phyloP scores from a whole-genome alignment of 2,888 invertebrate genomes.

The Dicranocentrus wangi region DNA sequence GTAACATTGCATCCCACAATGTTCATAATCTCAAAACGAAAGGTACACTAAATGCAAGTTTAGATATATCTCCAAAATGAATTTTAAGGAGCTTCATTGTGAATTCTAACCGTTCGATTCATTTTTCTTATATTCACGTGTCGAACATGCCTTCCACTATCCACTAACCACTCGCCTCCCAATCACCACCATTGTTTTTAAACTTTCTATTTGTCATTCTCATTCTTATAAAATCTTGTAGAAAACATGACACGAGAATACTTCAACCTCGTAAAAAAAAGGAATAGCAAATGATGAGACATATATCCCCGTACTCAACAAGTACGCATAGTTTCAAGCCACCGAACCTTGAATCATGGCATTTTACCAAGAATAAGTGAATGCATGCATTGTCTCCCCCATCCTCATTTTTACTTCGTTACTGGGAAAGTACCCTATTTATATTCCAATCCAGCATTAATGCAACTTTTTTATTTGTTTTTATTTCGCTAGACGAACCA shows the following conservation, averaged over 20 bases:
- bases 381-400: not conserved
- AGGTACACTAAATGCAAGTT: too few relatives aligned
- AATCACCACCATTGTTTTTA: too few relatives aligned
- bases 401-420: constrained; percentile 18
- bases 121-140: too few relatives aligned
- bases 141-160: too few relatives aligned
- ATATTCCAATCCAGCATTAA: constrained; percentile 67
- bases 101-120: too few relatives aligned
- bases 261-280: not conserved
- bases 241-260: not conserved
- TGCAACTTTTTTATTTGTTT: constrained; percentile 71
- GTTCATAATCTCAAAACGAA: too few relatives aligned
- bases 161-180: too few relatives aligned
- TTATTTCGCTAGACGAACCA: constrained; percentile 63
- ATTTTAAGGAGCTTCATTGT: too few relatives aligned
- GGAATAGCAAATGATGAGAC: not conserved
- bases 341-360: not conserved
- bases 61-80: too few relatives aligned
- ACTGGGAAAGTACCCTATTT: constrained; percentile 55
- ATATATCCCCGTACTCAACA: constrained; percentile 33
- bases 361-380: not conserved
- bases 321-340: not conserved
- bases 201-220: too few relatives aligned
- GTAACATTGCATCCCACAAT: too few relatives aligned
- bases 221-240: not conserved